phyloP scores from a whole-genome alignment of 2,113 vertebrate genomes.

The Ellobius talpinus region DNA sequence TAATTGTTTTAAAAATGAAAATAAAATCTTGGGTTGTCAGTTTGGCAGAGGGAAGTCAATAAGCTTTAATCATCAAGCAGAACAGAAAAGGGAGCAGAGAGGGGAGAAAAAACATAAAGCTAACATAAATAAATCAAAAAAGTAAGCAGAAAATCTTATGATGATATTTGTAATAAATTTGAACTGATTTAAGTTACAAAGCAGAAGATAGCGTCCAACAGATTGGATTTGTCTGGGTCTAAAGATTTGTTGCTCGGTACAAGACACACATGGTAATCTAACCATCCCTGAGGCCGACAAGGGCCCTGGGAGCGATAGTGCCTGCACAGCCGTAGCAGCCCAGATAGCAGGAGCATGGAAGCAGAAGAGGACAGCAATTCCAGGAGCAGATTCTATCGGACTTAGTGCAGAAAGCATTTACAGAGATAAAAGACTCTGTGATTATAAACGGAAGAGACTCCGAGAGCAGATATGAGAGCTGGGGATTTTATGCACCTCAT shows the following conservation, averaged over 20 bases:
- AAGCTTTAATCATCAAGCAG: neutral
- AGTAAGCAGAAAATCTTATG: neutral
- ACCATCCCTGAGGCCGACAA: neutral
- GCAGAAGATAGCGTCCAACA: neutral
- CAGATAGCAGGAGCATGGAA: neutral
- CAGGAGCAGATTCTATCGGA: constrained; percentile 37
- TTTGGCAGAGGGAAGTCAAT: neutral
- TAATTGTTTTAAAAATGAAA: neutral
- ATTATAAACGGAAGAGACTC: constrained; percentile 3
- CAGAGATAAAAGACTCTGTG: constrained; percentile 29
- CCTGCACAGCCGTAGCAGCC: neutral
- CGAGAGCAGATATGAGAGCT: neutral
- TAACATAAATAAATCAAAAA: neutral
- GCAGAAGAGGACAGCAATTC: neutral
- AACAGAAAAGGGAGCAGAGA: neutral
- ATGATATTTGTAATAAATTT: neutral
- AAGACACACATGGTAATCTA: neutral
- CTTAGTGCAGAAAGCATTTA: neutral
- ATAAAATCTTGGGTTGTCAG: constrained; percentile 2
- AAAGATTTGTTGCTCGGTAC: neutral
- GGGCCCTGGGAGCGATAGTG: too few relatives aligned
- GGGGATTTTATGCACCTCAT: neutral
- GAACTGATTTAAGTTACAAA: constrained; percentile 28
- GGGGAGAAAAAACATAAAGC: neutral
- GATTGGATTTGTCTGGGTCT: neutral